Evolutionary conservation across 2,888 invertebrate species (phyloP).

Genomic region (Celastrina argiolus): DNA sequence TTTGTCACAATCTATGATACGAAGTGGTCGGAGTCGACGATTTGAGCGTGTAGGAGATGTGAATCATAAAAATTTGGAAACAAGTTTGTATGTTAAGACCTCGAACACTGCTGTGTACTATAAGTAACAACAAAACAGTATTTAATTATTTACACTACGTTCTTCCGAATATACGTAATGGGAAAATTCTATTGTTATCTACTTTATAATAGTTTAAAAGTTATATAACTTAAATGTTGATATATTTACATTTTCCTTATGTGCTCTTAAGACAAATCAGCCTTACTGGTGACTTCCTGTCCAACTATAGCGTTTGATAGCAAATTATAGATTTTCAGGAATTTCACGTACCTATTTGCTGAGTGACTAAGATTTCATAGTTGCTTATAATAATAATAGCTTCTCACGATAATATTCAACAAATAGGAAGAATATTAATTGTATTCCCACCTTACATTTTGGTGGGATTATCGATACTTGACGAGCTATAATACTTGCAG

Average conservation of each 20-base stretch:
- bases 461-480: too few species aligned
- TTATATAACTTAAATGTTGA: conserved; percentile 10
- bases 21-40: not conserved
- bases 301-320: not conserved
- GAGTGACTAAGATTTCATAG: not conserved
- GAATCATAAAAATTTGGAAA: not conserved
- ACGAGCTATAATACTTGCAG: too few species aligned
- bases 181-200: conserved; percentile 21
- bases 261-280: not conserved
- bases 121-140: not conserved
- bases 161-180: conserved; percentile 22
- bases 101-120: conserved; percentile 16
- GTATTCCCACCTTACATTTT: too few species aligned
- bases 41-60: not conserved
- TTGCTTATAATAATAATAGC: not conserved
- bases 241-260: conserved; percentile 1
- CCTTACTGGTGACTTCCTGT: not conserved
- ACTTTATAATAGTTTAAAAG: conserved; percentile 19
- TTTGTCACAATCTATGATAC: not conserved
- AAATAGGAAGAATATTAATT: not conserved
- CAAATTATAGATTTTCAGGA: not conserved
- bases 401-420: not conserved
- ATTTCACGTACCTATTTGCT: not conserved
- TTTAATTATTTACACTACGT: conserved; percentile 18
- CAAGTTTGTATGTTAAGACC: not conserved